These are phyloP conservation scores for Cataglyphis altisquamis DNA, from an alignment of 2,888 invertebrate species.

Conservation along the genomic window DNA sequence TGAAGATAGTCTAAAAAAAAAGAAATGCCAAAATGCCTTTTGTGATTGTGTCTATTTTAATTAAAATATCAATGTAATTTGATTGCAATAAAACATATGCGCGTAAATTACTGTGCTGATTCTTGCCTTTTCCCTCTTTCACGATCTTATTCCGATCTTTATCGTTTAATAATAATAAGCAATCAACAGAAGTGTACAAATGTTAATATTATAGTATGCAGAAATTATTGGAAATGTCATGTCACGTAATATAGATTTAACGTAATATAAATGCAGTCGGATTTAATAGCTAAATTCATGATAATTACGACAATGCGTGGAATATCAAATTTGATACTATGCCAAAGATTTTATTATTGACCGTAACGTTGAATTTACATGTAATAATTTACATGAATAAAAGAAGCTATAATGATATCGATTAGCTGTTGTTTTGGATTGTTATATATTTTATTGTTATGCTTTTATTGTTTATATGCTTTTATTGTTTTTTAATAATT, in stretches of 20 bases:
- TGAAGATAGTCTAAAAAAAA: too few relatives aligned
- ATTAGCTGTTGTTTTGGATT: slow-evolving; percentile 53
- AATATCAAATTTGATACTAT: slow-evolving; percentile 53
- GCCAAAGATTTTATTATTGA: slow-evolving; percentile 69
- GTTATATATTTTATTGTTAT: not conserved
- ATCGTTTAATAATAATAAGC: not conserved
- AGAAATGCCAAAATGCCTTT: too few relatives aligned
- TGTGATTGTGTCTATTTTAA: too few relatives aligned
- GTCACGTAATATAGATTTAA: slow-evolving; percentile 37
- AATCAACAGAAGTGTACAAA: not conserved
- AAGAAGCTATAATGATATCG: slow-evolving; percentile 43
- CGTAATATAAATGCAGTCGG: slow-evolving; percentile 44
- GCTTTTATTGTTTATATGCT: not conserved
- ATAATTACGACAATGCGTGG: slow-evolving; percentile 43
- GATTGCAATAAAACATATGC: too few relatives aligned
- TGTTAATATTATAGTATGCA: slow-evolving; percentile 16
- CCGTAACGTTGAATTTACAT: slow-evolving; percentile 52
- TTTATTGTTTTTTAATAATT: slow-evolving; percentile 21
- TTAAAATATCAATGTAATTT: too few relatives aligned
- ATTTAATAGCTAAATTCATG: slow-evolving; percentile 35
- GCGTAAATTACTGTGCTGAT: too few relatives aligned
- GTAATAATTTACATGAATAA: slow-evolving; percentile 37
- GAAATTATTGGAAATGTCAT: slow-evolving; percentile 37
- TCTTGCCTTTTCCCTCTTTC: too few relatives aligned
- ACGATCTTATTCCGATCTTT: not conserved